Base-by-base conservation (phyloP, 2,113 vertebrate genomes). In the Vimba vimba region DNA sequence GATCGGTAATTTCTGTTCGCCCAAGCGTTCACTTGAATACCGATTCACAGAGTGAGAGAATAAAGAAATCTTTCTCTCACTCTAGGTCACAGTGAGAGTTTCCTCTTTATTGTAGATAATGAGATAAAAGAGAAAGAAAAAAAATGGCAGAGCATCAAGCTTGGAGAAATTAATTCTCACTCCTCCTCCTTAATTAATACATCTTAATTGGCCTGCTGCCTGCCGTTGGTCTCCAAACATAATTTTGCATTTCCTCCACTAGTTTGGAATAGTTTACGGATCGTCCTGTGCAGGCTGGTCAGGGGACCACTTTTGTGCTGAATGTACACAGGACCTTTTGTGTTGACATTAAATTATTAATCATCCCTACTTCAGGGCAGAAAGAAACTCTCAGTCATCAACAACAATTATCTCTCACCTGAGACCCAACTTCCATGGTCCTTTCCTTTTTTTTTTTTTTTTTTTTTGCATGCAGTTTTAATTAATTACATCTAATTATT, bases 181-280 rank as follows among this genome's bases (percentile, higher is more conserved):
- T 50, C 17, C 43, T 59, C 15, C 85, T 76, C 89, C 86, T 88
- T 94, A 93, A 94, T 95, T 94, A 93, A 93, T 93, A 92, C 91
- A 89, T 91, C 91, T 93, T 94, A 94, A 95, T 95, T 94, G 92
- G 91, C 90, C 90, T 92, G 92, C 89, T 87, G 92, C 91, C 91
- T 43, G 8, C 47, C 83, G 80, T 91, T 69, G 88, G 90, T 90
- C 91, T 91, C 88, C 88, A 86, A 83, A 92, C 90, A 91, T 93
- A 90, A 90, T 92, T 93, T 86, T 86, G 79, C 15, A 69, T 8
- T 90, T 91, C 57, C 93, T 94, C 91, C 87, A 83, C 87, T 92
- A 91, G 91, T 84, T 91, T 90, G 86, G 81, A 75, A 52, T 30
- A 55, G 15, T 74, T 91, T 90, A 88, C 33, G 90, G 92, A 88